These are phyloP conservation scores for Caenorhabditis uteleia DNA, from an alignment of 2,888 invertebrate species.

Conservation along the genomic window DNA sequence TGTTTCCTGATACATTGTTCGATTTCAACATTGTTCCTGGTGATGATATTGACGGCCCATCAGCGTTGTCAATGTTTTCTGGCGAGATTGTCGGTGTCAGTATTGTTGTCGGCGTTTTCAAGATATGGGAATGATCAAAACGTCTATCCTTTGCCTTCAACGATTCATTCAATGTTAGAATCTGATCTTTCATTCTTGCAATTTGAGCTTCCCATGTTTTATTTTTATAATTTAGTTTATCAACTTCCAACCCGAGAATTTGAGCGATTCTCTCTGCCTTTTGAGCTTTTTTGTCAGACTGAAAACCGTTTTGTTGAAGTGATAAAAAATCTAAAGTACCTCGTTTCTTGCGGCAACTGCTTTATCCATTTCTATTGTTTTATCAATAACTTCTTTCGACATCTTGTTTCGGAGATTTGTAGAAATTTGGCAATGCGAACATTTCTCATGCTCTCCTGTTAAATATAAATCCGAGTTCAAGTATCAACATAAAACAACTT, in stretches of 20 bases:
- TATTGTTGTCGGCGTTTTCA: too few relatives aligned
- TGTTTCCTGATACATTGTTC: conserved; percentile 2
- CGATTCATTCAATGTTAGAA: conserved; percentile 1
- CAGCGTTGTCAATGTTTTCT: conserved; percentile 17
- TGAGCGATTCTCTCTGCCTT: conserved; percentile 9
- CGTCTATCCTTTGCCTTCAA: conserved; percentile 1
- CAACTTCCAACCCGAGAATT: conserved; percentile 13
- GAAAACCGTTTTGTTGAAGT: not conserved
- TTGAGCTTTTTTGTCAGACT: not conserved
- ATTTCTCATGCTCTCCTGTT: conserved; percentile 26
- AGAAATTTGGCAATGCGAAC: conserved; percentile 25
- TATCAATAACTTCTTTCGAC: conserved; percentile 20
- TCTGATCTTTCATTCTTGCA: conserved; percentile 5
- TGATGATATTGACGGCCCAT: conserved; percentile 8
- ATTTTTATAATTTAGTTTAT: conserved; percentile 22
- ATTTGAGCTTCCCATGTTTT: conserved; percentile 16
- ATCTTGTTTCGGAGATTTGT: conserved; percentile 14
- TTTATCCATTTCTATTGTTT: conserved; percentile 8
- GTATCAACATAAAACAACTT: conserved; percentile 5
- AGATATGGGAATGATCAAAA: too few relatives aligned
- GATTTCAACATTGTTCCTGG: conserved; percentile 1
- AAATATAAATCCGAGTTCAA: not conserved
- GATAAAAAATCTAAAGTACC: conserved; percentile 4
- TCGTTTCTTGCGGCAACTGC: conserved; percentile 10
- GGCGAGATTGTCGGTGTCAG: conserved; percentile 10